phyloP scores from a whole-genome alignment of 2,888 invertebrate species.

The Caenorhabditis sp. region DNA sequence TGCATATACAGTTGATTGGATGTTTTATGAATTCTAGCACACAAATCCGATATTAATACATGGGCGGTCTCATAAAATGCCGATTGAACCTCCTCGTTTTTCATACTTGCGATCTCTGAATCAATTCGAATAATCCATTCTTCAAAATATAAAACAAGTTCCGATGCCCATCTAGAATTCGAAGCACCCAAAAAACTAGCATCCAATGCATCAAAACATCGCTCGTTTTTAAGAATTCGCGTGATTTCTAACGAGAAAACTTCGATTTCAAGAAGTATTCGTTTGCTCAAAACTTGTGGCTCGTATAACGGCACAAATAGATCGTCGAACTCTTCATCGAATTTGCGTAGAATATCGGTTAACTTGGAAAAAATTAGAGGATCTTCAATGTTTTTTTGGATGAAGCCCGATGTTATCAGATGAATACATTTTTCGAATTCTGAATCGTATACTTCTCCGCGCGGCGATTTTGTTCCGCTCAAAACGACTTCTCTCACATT shows the following conservation, averaged over 20 bases:
- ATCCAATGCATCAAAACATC: conserved; percentile 13
- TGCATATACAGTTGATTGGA: conserved; percentile 13
- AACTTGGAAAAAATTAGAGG: conserved; percentile 25
- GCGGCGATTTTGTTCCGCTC: neutral
- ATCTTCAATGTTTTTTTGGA: conserved; percentile 19
- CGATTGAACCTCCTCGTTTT: conserved; percentile 12
- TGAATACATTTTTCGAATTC: conserved; percentile 18
- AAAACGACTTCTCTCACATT: conserved; percentile 11
- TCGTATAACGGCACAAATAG: conserved; percentile 22
- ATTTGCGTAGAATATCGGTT: conserved; percentile 7
- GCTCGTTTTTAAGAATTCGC: conserved; percentile 2
- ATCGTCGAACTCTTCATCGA: conserved; percentile 13
- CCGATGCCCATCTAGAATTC: conserved; percentile 17
- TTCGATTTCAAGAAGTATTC: conserved; percentile 27
- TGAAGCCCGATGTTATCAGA: conserved; percentile 10
- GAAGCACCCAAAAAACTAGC: conserved; percentile 8
- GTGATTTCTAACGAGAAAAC: conserved; percentile 11
- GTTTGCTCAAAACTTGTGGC: conserved; percentile 24
- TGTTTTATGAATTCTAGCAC: conserved; percentile 9
- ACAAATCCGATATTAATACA: conserved; percentile 17
- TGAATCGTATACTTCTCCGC: neutral
- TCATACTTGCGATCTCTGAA: conserved; percentile 6
- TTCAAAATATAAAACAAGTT: conserved; percentile 31
- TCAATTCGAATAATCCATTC: conserved; percentile 24
- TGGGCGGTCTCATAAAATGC: conserved; percentile 20